These are phyloP conservation scores for Poecilobothrus nobilitatus DNA, from an alignment of 2,888 invertebrate species.

Conservation along the genomic window DNA sequence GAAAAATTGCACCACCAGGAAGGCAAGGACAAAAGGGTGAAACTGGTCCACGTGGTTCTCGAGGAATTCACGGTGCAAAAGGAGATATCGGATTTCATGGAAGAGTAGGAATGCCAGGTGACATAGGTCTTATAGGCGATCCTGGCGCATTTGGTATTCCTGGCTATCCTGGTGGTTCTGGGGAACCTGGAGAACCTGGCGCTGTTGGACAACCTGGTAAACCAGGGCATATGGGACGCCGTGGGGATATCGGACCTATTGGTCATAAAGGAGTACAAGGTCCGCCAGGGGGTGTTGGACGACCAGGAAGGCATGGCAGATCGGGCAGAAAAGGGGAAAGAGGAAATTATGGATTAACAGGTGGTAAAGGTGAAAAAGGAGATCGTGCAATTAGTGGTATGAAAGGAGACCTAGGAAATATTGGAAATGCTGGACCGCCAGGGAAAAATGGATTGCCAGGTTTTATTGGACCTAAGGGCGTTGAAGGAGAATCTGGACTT, in stretches of 20 bases:
- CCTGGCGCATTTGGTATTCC: constrained; percentile 51
- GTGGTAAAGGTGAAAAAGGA: constrained; percentile 44
- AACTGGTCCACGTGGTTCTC: constrained; percentile 37
- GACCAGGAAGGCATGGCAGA: constrained; percentile 30
- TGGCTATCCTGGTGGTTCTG: constrained; percentile 51
- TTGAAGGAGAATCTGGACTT: constrained; percentile 50
- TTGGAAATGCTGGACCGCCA: constrained; percentile 44
- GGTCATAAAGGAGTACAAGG: constrained; percentile 37
- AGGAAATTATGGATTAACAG: constrained; percentile 32
- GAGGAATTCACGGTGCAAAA: constrained; percentile 39
- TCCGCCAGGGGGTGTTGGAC: constrained; percentile 32
- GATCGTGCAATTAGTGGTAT: constrained; percentile 54
- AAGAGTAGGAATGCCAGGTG: constrained; percentile 43
- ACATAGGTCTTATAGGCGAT: constrained; percentile 41
- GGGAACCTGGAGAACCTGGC: constrained; percentile 51
- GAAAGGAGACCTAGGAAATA: constrained; percentile 52
- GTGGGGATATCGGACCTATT: constrained; percentile 41
- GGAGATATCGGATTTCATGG: constrained; percentile 47
- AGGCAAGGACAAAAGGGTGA: constrained; percentile 44
- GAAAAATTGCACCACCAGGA: constrained; percentile 39
- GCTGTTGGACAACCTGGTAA: constrained; percentile 46
- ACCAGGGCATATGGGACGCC: constrained; percentile 33
- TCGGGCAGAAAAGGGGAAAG: constrained; percentile 35
- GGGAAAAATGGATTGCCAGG: constrained; percentile 37
- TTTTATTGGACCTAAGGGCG: constrained; percentile 51